Evolutionary conservation across 1,140 invertebrate species (phyloP).

Genomic region (Caenorhabditis elegans): DNA sequence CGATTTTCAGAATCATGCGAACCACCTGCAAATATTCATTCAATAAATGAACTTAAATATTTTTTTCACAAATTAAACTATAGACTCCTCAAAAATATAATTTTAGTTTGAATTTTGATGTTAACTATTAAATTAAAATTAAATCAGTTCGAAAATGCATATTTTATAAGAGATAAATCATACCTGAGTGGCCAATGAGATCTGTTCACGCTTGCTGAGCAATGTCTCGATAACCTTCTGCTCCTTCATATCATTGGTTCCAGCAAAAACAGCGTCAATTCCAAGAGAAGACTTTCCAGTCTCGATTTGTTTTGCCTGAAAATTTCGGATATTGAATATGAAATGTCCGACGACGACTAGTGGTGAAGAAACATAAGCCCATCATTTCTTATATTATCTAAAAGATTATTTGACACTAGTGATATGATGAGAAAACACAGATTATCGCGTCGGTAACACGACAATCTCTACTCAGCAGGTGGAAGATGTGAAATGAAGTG

Average conservation of each 20-base stretch:
- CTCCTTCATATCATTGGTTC: conserved; percentile 86
- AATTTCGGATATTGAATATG: not conserved
- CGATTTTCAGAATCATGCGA: conserved; percentile 99
- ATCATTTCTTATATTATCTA: too few species aligned
- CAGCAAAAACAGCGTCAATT: conserved; percentile 88
- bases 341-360: too few species aligned
- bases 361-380: not conserved
- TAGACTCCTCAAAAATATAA: too few species aligned
- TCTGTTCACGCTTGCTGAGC: conserved; percentile 94
- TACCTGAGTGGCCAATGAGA: conserved; percentile 83
- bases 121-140: too few species aligned
- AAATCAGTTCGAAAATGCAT: too few species aligned
- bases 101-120: too few species aligned
- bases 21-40: conserved; percentile 75
- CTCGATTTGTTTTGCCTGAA: conserved; percentile 76
- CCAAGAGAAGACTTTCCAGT: conserved; percentile 85
- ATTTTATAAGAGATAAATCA: too few species aligned
- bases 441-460: not conserved
- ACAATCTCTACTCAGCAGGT: not conserved
- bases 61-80: too few species aligned
- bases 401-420: not conserved
- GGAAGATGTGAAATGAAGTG: not conserved
- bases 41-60: too few species aligned
- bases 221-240: conserved; percentile 96
- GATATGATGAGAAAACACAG: not conserved